Evolutionary conservation across 2,797 vertebrate genomes (phyloP), one percentile per base, ranked within the genome.

Genomic region (Gymnothorax reevesii): DNA sequence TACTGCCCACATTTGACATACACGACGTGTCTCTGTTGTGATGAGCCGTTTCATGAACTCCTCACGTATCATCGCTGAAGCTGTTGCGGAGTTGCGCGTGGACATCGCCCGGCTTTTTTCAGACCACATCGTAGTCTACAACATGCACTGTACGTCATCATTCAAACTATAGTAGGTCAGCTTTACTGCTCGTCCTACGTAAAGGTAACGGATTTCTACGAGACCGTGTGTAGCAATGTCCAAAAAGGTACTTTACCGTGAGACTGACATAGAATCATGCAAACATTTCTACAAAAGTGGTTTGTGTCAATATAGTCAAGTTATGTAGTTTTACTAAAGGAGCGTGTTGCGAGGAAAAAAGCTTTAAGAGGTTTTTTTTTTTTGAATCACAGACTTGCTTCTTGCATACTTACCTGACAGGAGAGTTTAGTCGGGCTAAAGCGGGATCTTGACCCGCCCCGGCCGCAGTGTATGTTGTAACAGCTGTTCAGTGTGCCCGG

Each of bases 371-470:
- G n/a, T 20, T 52, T 33, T 64, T 66, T 13, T 7, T 12, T 66
- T 62, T 7, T 84, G 22, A 52, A 7, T n/a, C 10, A 5, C 5
- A 9, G 79, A 66, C n/a, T 55, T 80, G 52, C 22, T 42, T 4
- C 20, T 49, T 22, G 54, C 25, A 4, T 54, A 42, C 33, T 88
- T 54, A 85, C 88, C 87, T 88, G 62, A n/a, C 83, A 79, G 82
- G 52, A 57, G 42, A 64, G 55, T 33, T 17, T 57, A 13, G 54
- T n/a, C 49, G 49, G 49, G 15, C 22, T 85, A 60, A 4, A 71
- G 69, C 49, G 22, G 49, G 27, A n/a, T 54, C 80, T 60, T 84
- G 60, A 9, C 77, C 33, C 42, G 60, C 69, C 83, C 80, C 13
- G 0, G 77, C 55, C 42, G 60, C 55, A 60, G 59, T 42, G 1